Conservation (phyloP, 2,888 invertebrate species). For the Ashinkailepas kermadecensis region DNA sequence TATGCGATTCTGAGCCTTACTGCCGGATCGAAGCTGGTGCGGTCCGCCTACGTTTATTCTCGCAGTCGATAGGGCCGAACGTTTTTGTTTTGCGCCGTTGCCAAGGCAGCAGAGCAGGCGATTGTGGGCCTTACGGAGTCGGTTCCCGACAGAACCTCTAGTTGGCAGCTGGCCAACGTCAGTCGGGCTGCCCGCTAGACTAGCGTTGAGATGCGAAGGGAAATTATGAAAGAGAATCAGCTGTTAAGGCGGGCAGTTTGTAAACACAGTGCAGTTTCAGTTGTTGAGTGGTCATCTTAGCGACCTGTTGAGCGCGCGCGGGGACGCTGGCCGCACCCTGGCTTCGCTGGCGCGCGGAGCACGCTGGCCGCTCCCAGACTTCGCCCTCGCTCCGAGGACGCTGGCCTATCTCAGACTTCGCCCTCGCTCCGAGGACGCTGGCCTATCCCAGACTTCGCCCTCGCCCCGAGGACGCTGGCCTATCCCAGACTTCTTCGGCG, state of each 20-base stretch:
- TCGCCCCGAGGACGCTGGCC: too few relatives aligned
- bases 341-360: too few relatives aligned
- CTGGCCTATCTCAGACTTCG: too few relatives aligned
- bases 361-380: too few relatives aligned
- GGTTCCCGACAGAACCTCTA: neutral
- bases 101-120: constrained; percentile 11
- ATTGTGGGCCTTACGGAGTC: constrained; percentile 4
- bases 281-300: neutral
- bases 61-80: constrained; percentile 19
- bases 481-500: too few relatives aligned
- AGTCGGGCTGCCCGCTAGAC: neutral
- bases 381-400: too few relatives aligned
- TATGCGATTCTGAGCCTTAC: constrained; percentile 4
- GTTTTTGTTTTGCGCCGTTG: constrained; percentile 22
- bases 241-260: constrained; percentile 1
- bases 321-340: too few relatives aligned
- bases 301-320: neutral
- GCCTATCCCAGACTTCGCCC: too few relatives aligned
- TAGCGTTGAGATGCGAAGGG: neutral
- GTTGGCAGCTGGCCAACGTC: neutral
- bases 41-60: constrained; percentile 19
- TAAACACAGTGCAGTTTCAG: neutral
- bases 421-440: too few relatives aligned
- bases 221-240: constrained; percentile 17
- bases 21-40: constrained; percentile 1